phyloP scores from a whole-genome alignment of 1,140 invertebrate species.

The Ceratina australensis region DNA sequence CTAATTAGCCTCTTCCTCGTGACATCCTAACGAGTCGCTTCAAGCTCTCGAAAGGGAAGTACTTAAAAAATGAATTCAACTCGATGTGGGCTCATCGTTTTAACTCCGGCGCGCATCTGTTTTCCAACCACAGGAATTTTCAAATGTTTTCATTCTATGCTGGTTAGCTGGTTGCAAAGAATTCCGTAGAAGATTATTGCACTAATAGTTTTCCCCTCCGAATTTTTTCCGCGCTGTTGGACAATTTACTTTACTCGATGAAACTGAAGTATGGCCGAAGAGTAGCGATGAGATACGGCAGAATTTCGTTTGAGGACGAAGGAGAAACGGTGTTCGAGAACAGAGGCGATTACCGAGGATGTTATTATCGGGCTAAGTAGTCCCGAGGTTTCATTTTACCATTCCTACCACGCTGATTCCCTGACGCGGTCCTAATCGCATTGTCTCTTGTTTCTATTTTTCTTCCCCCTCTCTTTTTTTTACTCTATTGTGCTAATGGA shows the following conservation, averaged over 20 bases:
- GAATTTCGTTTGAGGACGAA: neutral
- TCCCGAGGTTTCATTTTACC: constrained; percentile 23
- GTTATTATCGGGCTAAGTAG: constrained; percentile 38
- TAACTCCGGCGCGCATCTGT: neutral
- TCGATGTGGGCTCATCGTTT: no score
- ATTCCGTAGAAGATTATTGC: no score
- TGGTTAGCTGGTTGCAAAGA: no score
- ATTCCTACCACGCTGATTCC: constrained; percentile 31
- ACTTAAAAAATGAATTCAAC: neutral
- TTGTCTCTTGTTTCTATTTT: constrained; percentile 9
- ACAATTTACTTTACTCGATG: neutral
- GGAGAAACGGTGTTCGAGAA: constrained; percentile 14
- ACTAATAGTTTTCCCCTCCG: no score
- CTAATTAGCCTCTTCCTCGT: constrained; percentile 9
- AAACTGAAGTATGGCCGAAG: neutral
- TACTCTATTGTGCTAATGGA: neutral
- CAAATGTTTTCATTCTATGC: neutral
- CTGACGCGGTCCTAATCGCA: constrained; percentile 5
- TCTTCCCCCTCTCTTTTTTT: neutral
- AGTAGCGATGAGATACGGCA: neutral
- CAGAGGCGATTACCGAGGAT: constrained; percentile 54
- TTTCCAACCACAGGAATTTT: neutral
- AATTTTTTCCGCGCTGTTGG: neutral
- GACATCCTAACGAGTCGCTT: neutral
- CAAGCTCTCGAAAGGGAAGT: neutral